Base-by-base conservation (phyloP, 2,888 invertebrate species). In the Colostygia pectinataria region DNA sequence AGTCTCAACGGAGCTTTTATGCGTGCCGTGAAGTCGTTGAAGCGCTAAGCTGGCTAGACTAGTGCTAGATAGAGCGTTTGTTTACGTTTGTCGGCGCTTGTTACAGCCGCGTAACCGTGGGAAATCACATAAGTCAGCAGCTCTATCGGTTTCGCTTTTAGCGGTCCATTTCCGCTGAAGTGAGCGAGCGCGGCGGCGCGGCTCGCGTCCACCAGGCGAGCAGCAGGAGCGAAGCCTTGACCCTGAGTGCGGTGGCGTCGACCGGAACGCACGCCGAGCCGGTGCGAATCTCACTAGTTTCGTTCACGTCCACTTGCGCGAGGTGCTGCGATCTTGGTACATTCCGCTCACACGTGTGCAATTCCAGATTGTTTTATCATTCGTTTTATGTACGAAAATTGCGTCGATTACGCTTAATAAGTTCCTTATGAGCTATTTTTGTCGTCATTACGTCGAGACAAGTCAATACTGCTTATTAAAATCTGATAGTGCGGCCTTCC, bases 171-270 rank as follows among this genome's bases (percentile, higher is more conserved):
- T 83, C 80, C 83, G 79, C 72, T 61, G 71, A 61, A 61, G 63
- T 65, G 71, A 65, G 68, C 72, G 77, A 71, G 75, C 71, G 69
- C 66, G 72, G 67, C 66, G 65, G 63, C 57, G 67, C 66, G 65
- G 63, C 57, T 63, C 65, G 57, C 68, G 47, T 65, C 67, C 75
- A 88, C 83, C 74, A 86, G 83, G 83, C 84, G 74, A 69, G 40
- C 57, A 59, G 78, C 83, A 84, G 85, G 77, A 83, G 78, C 69
- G 71, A 87, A 87, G 83, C 90, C 90, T 90, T 90, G 90, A 90
- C 88, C 90, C 89, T 89, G 88, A 85, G 74, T 77, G 79, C 80
- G 86, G 85, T 87, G 89, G 88, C 90, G 90, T 79, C 90, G 90
- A 90, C 90, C 90, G 88, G 85, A 87, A 88, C 88, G 89, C 80